These are phyloP conservation scores for Notodonta ziczac DNA, from an alignment of 2,888 invertebrate genomes.

Conservation along the genomic window DNA sequence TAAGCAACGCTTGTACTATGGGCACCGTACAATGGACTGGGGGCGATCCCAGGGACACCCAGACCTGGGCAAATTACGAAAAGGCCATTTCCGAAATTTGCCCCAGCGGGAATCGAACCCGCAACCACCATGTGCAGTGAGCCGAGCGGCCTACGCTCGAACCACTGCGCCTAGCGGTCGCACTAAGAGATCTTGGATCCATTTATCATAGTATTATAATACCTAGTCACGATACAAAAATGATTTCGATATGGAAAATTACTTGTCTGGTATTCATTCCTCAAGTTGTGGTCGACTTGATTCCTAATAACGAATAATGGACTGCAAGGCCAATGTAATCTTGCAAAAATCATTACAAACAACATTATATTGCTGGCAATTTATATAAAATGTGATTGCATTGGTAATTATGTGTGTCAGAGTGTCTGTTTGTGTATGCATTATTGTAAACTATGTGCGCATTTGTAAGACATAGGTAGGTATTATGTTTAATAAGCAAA, in stretches of 20 bases:
- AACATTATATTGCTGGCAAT: constrained; percentile 58
- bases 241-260: constrained; percentile 51
- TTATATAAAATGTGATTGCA: constrained; percentile 49
- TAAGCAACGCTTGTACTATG: too few relatives aligned
- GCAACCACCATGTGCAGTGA: too few relatives aligned
- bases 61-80: too few relatives aligned
- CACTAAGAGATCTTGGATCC: background rate
- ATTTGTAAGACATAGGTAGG: constrained; percentile 14
- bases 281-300: constrained; percentile 48
- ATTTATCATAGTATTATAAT: constrained; percentile 14
- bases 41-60: too few relatives aligned
- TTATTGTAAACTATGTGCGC: constrained; percentile 23
- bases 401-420: constrained; percentile 42
- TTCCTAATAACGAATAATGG: constrained; percentile 62
- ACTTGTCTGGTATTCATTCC: constrained; percentile 36
- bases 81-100: too few relatives aligned
- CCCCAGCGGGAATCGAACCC: too few relatives aligned
- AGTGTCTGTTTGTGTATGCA: constrained; percentile 28
- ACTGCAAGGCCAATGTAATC: constrained; percentile 52
- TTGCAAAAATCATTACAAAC: constrained; percentile 60
- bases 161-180: too few relatives aligned
- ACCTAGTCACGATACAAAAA: constrained; percentile 48
- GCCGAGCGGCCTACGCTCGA: too few relatives aligned
- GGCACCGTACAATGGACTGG: too few relatives aligned
- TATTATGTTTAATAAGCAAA: too few relatives aligned